Evolutionary conservation across 30 jellyfish, hydroid and myxozoan species (phyloP).

Genomic region (Cassiopea xamachana): DNA sequence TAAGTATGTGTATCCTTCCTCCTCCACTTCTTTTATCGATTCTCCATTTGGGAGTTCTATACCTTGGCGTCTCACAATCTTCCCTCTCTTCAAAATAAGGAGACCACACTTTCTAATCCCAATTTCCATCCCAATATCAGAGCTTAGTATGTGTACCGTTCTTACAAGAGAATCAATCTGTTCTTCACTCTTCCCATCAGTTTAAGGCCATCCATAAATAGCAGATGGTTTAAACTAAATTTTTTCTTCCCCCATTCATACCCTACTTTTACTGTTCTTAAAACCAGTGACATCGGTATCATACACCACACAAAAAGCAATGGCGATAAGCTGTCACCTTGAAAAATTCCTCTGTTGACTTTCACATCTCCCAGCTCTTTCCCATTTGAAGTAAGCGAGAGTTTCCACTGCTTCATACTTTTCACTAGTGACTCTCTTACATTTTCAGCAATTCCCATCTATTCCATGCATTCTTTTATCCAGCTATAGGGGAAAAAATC

Average conservation of each 20-base stretch:
- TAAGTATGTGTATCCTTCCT: too few relatives aligned
- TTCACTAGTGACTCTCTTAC: neutral
- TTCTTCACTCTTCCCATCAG: neutral
- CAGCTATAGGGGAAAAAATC: constrained; percentile 5
- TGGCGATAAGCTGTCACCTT: neutral
- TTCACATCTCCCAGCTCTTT: neutral
- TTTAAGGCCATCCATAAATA: neutral
- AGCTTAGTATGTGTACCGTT: too few relatives aligned
- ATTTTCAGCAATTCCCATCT: neutral
- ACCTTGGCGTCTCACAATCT: too few relatives aligned
- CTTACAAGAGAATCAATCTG: too few relatives aligned
- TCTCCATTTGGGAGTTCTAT: too few relatives aligned
- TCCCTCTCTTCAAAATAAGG: too few relatives aligned
- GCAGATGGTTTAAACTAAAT: neutral
- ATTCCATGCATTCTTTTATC: neutral
- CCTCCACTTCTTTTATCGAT: too few relatives aligned
- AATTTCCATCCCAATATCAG: too few relatives aligned
- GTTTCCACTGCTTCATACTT: constrained; percentile 7
- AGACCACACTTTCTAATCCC: too few relatives aligned
- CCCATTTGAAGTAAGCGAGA: neutral
- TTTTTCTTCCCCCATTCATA: neutral
- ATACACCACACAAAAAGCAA: neutral
- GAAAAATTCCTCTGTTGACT: neutral
- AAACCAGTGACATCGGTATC: neutral
- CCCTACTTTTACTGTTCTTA: neutral